Percentiles rank a stretch among this genome's conserved stretches.
These are phyloP conservation scores for Nanger granti DNA, from an alignment of 2,113 vertebrate species.

Conservation along the genomic window DNA sequence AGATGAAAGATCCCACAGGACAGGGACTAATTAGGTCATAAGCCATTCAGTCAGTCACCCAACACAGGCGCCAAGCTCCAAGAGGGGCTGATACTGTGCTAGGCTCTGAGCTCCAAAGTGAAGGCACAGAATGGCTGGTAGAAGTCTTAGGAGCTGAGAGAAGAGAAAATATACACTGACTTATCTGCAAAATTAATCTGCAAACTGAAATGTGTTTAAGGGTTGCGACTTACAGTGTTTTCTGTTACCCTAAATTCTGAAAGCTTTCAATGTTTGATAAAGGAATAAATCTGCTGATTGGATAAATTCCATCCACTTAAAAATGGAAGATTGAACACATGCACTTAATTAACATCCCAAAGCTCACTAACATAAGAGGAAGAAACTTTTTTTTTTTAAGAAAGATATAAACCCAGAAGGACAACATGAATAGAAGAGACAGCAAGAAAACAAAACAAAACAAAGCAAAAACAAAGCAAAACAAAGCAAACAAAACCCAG, in stretches of 20 bases:
- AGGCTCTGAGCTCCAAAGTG: not conserved
- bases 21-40: not conserved
- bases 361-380: not conserved
- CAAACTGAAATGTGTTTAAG: not conserved
- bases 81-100: not conserved
- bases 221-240: not conserved
- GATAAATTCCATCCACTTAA: not conserved
- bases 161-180: not conserved
- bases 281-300: not conserved
- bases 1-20: not conserved
- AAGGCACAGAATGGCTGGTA: not conserved
- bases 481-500: not conserved
- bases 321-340: not conserved
- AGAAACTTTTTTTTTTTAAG: not conserved
- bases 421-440: not conserved
- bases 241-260: not conserved
- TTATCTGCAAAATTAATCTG: not conserved
- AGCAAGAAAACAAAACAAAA: not conserved
- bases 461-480: not conserved
- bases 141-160: not conserved
- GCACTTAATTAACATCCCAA: constrained; percentile 3
- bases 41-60: not conserved
- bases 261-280: not conserved
- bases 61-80: accelerated
- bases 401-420: not conserved